These are phyloP conservation scores for Ypsolopha scabrella DNA, from an alignment of 2,888 invertebrate species.

Conservation along the genomic window DNA sequence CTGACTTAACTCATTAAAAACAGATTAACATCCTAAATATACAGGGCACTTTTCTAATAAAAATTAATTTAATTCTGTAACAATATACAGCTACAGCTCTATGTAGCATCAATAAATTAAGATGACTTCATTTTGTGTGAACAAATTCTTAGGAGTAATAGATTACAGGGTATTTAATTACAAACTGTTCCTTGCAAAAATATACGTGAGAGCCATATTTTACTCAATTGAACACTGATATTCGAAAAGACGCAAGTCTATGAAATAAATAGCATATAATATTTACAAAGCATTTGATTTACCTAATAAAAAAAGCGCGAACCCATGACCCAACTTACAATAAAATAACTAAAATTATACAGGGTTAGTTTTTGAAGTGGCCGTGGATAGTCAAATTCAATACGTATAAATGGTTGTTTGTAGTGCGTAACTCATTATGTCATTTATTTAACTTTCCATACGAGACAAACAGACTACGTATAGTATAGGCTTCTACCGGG, in stretches of 20 bases:
- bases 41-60: slow-evolving; percentile 57
- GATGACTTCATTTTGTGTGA: slow-evolving; percentile 54
- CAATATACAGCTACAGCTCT: slow-evolving; percentile 46
- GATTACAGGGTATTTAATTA: background rate
- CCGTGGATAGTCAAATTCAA: too few relatives aligned
- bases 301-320: slow-evolving; percentile 14
- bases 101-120: slow-evolving; percentile 62
- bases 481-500: too few relatives aligned
- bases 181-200: background rate
- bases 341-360: slow-evolving; percentile 4
- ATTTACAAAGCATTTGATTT: slow-evolving; percentile 16
- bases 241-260: background rate
- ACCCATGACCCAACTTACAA: slow-evolving; percentile 21
- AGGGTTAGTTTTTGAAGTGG: too few relatives aligned
- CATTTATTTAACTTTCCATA: too few relatives aligned
- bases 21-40: slow-evolving; percentile 53
- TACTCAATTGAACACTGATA: background rate
- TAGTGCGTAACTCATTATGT: too few relatives aligned
- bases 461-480: too few relatives aligned
- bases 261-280: slow-evolving; percentile 10
- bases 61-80: slow-evolving; percentile 61
- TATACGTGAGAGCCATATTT: background rate
- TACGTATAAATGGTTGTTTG: too few relatives aligned
- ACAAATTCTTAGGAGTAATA: slow-evolving; percentile 33
- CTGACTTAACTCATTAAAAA: slow-evolving; percentile 39